These are phyloP conservation scores for Noctua janthina DNA, from an alignment of 2,888 invertebrate species.

Conservation along the genomic window DNA sequence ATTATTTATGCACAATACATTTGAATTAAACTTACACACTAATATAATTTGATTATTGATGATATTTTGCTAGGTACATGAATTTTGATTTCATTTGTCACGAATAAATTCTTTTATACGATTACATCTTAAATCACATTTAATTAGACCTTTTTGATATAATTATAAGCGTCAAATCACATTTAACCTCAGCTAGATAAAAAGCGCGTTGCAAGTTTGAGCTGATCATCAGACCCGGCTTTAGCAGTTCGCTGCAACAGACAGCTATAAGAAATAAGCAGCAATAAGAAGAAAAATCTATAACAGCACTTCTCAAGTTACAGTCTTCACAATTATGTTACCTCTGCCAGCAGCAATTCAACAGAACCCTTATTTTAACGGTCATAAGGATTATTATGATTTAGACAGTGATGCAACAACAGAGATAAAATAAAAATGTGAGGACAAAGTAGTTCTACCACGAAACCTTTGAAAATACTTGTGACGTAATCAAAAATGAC, in stretches of 20 bases:
- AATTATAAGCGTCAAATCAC: background rate
- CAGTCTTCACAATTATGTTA: background rate
- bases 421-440: background rate
- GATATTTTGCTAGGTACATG: background rate
- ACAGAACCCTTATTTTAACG: background rate
- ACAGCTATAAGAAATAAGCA: background rate
- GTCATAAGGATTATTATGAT: background rate
- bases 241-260: background rate
- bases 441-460: background rate
- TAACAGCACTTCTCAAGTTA: background rate
- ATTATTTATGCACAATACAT: slow-evolving; percentile 22
- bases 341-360: background rate
- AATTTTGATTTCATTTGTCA: slow-evolving; percentile 37
- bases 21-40: slow-evolving; percentile 18
- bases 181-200: background rate
- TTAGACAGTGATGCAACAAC: background rate
- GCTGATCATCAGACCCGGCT: background rate
- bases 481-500: background rate
- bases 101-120: slow-evolving; percentile 21
- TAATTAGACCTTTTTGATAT: slow-evolving; percentile 21
- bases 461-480: slow-evolving; percentile 6
- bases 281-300: background rate
- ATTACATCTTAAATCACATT: slow-evolving; percentile 43
- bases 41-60: slow-evolving; percentile 33
- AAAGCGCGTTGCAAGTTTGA: background rate